Evolutionary conservation across 1,140 invertebrate species (phyloP), one percentile per base, ranked within the genome.

Genomic region (Drosophila bocqueti): DNA sequence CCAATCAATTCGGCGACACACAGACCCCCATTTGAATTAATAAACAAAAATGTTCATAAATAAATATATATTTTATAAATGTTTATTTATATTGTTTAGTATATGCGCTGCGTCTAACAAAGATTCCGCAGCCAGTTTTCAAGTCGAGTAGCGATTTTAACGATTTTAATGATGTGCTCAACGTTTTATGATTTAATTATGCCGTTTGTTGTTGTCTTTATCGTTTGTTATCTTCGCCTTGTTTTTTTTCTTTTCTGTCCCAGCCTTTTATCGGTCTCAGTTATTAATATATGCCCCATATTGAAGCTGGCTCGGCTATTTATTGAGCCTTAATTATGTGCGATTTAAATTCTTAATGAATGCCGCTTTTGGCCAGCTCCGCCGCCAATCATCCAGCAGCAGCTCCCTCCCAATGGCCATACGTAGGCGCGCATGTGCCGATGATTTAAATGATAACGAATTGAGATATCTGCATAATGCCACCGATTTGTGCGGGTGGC

Each of bases 301-400:
- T 83, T 82, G 68, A 83, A 85, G 83, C 76, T 69, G 82, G 74
- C 64, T 64, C 42, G 54, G 84, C 81, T 66, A 84, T 89, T 90
- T 89, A 80, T 89, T 89, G 84, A 81, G 81, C 55, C 77, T 90
- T 84, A 90, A 89, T 89, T 89, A 89, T 90, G 81, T 81, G 75
- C 78, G 84, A 82, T 90, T 90, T 90, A 90, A 84, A 90, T 90
- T 90, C 85, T 90, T 90, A 90, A 90, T 90, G 85, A 90, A 90
- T 83, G 80, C 77, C 78, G 62, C 82, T 64, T 79, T 79, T 78
- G 76, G 75, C 76, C 64, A 59, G 40, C 38, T 63, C 58, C 58
- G 63, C 29, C 40, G 63, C 29, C 31, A 24, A 63, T 58, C 68
- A 58, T 72, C 68, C 55, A 57, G n/a, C 40, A 24, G 36, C 45